Evolutionary conservation across 1,140 invertebrate species (phyloP).

Genomic region (Battus philenor): DNA sequence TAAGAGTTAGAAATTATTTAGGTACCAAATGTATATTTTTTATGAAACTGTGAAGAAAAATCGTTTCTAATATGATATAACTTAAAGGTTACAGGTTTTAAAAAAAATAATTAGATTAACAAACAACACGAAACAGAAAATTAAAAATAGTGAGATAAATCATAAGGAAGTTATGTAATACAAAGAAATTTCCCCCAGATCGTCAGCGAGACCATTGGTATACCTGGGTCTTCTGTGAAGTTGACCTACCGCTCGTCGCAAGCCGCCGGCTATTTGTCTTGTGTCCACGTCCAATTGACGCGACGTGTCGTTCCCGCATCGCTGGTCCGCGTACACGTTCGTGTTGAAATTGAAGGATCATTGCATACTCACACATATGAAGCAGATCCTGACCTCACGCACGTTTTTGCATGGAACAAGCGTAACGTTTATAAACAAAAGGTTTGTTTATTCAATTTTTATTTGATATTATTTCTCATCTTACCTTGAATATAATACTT

Average conservation of each 20-base stretch:
- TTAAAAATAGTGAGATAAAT: too few relatives aligned
- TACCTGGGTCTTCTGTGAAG: conserved; percentile 93
- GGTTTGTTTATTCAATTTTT: too few relatives aligned
- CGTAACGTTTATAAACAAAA: conserved; percentile 98
- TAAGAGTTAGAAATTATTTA: too few relatives aligned
- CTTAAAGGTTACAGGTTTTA: too few relatives aligned
- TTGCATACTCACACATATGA: conserved; percentile 94
- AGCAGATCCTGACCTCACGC: conserved; percentile 94
- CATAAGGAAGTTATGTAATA: too few relatives aligned
- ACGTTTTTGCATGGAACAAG: conserved; percentile 98
- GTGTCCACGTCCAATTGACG: conserved; percentile 93
- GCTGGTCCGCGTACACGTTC: conserved; percentile 91
- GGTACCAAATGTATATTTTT: not conserved
- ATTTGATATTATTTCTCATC: too few relatives aligned
- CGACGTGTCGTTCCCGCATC: conserved; percentile 86
- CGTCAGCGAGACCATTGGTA: conserved; percentile 94
- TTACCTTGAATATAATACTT: too few relatives aligned
- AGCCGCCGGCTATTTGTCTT: conserved; percentile 93
- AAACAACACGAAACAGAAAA: too few relatives aligned
- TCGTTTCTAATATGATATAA: too few relatives aligned
- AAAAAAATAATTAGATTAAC: too few relatives aligned
- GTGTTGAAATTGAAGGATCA: conserved; percentile 93
- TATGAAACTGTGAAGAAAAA: too few relatives aligned
- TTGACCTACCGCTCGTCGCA: conserved; percentile 95
- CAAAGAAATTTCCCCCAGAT: conserved; percentile 82